Base-by-base conservation (phyloP, 2,797 vertebrate species). In the Lagodon rhomboides region DNA sequence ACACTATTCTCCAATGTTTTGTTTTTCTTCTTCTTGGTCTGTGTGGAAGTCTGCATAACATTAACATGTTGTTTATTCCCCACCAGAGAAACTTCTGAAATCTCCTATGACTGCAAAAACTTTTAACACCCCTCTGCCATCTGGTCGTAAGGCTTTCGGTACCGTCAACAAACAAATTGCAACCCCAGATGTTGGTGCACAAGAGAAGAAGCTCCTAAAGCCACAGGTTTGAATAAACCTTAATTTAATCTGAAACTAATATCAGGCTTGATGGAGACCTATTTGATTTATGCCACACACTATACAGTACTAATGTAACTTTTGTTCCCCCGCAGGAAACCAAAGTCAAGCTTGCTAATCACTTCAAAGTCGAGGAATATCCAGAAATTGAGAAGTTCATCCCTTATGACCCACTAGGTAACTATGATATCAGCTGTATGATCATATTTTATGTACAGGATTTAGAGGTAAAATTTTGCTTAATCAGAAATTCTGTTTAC, bases 371-470 rank as follows among this genome's bases (percentile, higher is more conserved):
- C 34, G 93, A 92, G 30, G 87, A 93, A 73, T 93, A 92, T 68
- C 93, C 91, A 74, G 92, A 93, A 67, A 88, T 92, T 58, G 94
- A 95, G 59, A 88, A 77, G 60, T 85, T 92, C 22, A 73, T 92
- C 43, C 89, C 93, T 30, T 94, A 93, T 75, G 88, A 95, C 75
- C 93, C 93, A 9, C 65, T 92, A n/a, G 94, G 94, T 95, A 89
- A 86, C 4, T 30, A 6, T 25, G 3, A 54, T 13, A 6, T 46
- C 27, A 4, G 44, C 12, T 62, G 18, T 43, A 17, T 4, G 0
- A 27, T 49, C 13, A 44, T 23, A 12, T 50, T 25, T 27, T 20
- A 16, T 5, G 8, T 15, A 3, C 7, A 6, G 16, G 10, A 13
- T n/a, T 54, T 53, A 12, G 23, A n/a, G 58, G 6, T 27, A 49